These are phyloP conservation scores for Platyscapa corneri DNA, from an alignment of 1,140 invertebrate species.

Conservation along the genomic window DNA sequence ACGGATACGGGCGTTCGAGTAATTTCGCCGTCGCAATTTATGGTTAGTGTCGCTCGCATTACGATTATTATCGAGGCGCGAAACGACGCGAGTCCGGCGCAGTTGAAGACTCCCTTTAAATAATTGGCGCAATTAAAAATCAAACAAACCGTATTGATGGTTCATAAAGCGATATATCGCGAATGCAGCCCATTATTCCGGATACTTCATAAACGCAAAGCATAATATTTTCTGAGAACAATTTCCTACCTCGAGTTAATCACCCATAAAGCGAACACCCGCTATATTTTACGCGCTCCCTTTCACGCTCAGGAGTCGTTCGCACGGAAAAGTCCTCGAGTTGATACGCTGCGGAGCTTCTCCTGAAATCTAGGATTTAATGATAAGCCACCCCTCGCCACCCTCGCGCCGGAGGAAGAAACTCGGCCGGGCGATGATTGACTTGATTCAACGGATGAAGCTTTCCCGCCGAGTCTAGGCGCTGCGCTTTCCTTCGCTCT, in stretches of 20 bases:
- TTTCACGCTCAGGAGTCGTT: neutral
- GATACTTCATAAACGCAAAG: too few relatives aligned
- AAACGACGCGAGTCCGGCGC: too few relatives aligned
- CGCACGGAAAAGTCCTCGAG: neutral
- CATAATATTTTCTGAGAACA: too few relatives aligned
- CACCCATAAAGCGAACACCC: too few relatives aligned
- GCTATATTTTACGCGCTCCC: neutral
- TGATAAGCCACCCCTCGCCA: neutral
- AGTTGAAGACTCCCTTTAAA: too few relatives aligned
- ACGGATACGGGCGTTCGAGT: neutral
- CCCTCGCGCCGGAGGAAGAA: neutral
- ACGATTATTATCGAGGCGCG: too few relatives aligned
- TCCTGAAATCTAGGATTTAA: neutral
- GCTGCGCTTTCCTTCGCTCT: neutral
- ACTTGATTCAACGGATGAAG: constrained; percentile 26
- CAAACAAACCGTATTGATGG: too few relatives aligned
- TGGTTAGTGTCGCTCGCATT: neutral
- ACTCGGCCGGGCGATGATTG: neutral
- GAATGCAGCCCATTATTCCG: too few relatives aligned
- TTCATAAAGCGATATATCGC: too few relatives aligned
- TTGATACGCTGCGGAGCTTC: neutral
- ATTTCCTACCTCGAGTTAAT: too few relatives aligned
- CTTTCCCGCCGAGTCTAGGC: neutral
- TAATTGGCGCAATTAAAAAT: too few relatives aligned
- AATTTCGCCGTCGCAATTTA: neutral